Conservation (phyloP, 2,113 vertebrate genomes). For the Meriones unguiculatus region DNA sequence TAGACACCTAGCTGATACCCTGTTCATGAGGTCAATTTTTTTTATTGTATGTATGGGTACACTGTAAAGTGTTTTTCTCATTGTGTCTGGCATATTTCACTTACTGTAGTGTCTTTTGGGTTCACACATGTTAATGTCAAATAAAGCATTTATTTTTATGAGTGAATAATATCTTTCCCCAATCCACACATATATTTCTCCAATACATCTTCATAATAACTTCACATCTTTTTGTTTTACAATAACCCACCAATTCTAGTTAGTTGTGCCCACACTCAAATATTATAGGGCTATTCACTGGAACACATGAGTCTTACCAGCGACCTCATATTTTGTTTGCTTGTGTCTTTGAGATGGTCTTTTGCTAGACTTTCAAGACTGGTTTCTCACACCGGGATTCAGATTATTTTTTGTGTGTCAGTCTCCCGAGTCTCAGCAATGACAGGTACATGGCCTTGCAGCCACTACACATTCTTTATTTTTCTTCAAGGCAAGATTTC, state of each 20-base stretch:
- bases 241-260: not conserved
- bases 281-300: no score
- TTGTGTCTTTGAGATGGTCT: not conserved
- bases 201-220: no score
- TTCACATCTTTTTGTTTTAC: not conserved
- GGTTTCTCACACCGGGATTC: no score
- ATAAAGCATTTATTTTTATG: not conserved
- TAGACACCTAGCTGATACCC: not conserved
- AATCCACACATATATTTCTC: no score
- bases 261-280: not conserved
- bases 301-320: not conserved
- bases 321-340: not conserved
- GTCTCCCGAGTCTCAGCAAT: not conserved
- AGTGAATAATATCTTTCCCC: no score
- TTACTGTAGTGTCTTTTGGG: not conserved
- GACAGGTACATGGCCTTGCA: rapidly evolving
- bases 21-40: not conserved
- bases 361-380: not conserved
- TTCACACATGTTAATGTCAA: not conserved
- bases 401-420: not conserved
- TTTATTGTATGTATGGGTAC: not conserved
- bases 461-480: not conserved
- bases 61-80: not conserved
- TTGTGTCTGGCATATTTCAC: not conserved
- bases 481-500: not conserved